A percentile compares a stretch with the other conserved stretches of the same genome.
Evolutionary conservation across 2,797 vertebrate species (phyloP).

Genomic region (Numenius phaeopus): DNA sequence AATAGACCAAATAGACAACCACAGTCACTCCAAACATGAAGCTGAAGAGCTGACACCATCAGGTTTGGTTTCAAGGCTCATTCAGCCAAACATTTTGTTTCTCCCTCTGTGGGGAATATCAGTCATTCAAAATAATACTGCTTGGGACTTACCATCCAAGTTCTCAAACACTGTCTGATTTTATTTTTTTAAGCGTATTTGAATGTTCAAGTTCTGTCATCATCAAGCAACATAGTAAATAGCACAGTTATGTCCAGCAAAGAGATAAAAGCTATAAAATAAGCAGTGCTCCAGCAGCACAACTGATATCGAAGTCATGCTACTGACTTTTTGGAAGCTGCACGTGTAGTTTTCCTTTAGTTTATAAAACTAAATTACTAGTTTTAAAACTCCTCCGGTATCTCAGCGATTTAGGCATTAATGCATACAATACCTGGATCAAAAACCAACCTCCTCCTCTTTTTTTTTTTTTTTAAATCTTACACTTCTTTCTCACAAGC

Average conservation of each 20-base stretch:
- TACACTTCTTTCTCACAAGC: neutral
- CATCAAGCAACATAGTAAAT: neutral
- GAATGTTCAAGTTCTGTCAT: neutral
- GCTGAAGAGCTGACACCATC: neutral
- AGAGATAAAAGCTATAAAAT: neutral
- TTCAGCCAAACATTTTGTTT: neutral
- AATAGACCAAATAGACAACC: neutral
- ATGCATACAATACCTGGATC: fast-evolving
- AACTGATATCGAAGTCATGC: fast-evolving
- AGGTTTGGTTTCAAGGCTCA: neutral
- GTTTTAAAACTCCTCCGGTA: neutral
- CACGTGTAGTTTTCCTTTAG: neutral
- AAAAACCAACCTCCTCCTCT: neutral
- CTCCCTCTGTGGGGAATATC: neutral
- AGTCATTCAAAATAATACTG: neutral
- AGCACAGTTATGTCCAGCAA: neutral
- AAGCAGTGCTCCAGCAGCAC: neutral
- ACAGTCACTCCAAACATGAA: neutral
- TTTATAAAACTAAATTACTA: neutral
- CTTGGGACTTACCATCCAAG: neutral
- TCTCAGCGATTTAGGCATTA: neutral
- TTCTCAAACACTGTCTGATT: neutral
- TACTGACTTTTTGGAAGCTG: neutral
- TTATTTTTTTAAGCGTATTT: neutral
- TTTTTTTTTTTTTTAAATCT: neutral